These are phyloP conservation scores for Eunapius fragilis DNA, from an alignment of 37 sponge, comb jelly and placozoan species.

Conservation along the genomic window DNA sequence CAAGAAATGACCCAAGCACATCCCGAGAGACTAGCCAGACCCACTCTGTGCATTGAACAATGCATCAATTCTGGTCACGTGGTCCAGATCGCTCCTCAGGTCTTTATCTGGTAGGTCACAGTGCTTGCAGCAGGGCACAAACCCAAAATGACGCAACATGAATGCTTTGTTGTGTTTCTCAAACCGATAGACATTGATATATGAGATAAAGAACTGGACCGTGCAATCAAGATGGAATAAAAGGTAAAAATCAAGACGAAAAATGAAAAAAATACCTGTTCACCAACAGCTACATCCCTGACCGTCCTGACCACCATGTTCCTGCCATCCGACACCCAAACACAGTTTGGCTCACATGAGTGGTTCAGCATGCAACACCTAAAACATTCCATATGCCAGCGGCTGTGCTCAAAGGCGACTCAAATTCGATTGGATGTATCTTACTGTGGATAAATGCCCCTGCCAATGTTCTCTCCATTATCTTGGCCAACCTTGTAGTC, in stretches of 20 bases:
- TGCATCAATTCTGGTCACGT: neutral
- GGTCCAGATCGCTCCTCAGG: neutral
- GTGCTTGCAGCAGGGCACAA: neutral
- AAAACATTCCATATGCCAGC: neutral
- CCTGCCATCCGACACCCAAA: constrained; percentile 28
- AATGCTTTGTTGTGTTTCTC: neutral
- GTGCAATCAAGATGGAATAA: neutral
- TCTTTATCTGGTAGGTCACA: neutral
- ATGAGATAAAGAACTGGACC: neutral
- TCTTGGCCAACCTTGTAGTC: neutral
- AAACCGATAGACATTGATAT: neutral
- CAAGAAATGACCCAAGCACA: neutral
- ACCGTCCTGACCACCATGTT: constrained; percentile 16
- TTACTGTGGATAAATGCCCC: neutral
- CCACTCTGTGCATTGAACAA: neutral
- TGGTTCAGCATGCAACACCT: constrained; percentile 38
- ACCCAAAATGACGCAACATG: neutral
- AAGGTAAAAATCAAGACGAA: too few species aligned
- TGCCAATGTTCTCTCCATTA: neutral
- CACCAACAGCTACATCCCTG: constrained; percentile 12
- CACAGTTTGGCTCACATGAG: constrained; percentile 62
- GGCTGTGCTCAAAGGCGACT: neutral
- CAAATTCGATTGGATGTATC: neutral
- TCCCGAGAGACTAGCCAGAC: neutral
- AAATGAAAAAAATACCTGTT: constrained; percentile 21